Percentiles rank a stretch among this genome's conserved stretches.
Evolutionary conservation across 2,113 vertebrate genomes (phyloP).

Genomic region (Hippocampus guttulatus): DNA sequence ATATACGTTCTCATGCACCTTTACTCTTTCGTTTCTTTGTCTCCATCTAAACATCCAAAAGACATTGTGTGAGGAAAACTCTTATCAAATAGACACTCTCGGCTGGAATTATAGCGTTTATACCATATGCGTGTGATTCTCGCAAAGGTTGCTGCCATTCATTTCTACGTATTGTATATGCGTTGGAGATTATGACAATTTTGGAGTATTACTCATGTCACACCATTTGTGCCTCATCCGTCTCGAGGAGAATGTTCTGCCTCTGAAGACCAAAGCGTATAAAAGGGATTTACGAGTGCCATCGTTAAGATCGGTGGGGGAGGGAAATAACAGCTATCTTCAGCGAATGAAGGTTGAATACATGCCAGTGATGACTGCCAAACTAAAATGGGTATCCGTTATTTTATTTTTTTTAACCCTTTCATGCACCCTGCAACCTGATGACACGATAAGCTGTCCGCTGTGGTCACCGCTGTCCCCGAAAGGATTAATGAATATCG

Average conservation of each 20-base stretch:
- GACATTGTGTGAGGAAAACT: not conserved
- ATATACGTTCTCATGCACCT: not conserved
- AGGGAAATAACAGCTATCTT: constrained; percentile 1
- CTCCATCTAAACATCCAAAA: not conserved
- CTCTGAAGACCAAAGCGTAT: constrained; percentile 6
- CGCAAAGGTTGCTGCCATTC: not conserved
- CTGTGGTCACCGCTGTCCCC: no score
- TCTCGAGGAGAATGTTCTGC: not conserved
- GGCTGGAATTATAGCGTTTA: not conserved
- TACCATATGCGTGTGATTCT: not conserved
- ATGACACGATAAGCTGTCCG: no score
- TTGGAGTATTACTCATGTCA: not conserved
- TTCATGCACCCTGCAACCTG: no score
- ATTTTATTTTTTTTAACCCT: not conserved
- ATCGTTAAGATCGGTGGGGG: not conserved
- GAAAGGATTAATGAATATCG: no score
- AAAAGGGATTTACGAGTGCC: constrained; percentile 5
- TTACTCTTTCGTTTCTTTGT: not conserved
- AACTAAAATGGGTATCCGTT: not conserved
- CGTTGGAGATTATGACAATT: not conserved
- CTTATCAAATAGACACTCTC: not conserved
- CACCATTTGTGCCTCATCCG: not conserved
- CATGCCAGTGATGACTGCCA: constrained; percentile 1
- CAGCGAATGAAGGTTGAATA: not conserved
- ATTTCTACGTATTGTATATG: not conserved